Percentiles rank a stretch among this genome's conserved stretches.
These are phyloP conservation scores for Megaceryle alcyon DNA, from an alignment of 2,797 vertebrate species.

Conservation along the genomic window DNA sequence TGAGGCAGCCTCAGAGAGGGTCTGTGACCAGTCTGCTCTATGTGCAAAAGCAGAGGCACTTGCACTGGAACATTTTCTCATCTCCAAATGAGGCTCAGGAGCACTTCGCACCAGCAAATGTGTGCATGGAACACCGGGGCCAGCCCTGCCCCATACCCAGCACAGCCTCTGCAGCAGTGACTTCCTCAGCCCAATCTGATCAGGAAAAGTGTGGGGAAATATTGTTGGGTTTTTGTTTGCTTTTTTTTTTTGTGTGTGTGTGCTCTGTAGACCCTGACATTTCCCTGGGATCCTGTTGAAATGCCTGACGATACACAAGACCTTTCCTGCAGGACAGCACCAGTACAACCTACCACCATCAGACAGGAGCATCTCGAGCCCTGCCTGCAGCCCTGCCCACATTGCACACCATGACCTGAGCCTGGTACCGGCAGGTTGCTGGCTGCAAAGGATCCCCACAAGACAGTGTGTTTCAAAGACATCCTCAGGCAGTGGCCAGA, in stretches of 20 bases:
- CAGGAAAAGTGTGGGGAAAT: rapidly evolving
- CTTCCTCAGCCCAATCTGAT: neutral
- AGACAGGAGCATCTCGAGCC: neutral
- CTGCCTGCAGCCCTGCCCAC: neutral
- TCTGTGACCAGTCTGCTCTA: neutral
- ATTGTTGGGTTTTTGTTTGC: too few relatives aligned
- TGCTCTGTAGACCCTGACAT: neutral
- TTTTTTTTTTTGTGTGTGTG: too few relatives aligned
- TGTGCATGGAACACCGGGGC: neutral
- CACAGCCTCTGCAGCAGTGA: too few relatives aligned
- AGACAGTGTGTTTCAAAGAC: rapidly evolving
- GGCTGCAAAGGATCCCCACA: neutral
- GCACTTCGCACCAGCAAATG: neutral
- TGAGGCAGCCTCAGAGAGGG: neutral
- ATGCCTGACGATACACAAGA: neutral
- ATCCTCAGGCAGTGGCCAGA: neutral
- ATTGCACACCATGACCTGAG: rapidly evolving
- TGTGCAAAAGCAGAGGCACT: neutral
- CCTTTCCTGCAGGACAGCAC: neutral
- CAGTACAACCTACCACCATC: neutral
- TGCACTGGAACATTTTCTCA: neutral
- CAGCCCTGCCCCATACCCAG: neutral
- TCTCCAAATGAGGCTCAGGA: neutral
- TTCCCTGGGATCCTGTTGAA: neutral
- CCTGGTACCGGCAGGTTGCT: rapidly evolving